Base-by-base conservation (phyloP, 2,797 vertebrate genomes). In the Limnodromus scolopaceus region DNA sequence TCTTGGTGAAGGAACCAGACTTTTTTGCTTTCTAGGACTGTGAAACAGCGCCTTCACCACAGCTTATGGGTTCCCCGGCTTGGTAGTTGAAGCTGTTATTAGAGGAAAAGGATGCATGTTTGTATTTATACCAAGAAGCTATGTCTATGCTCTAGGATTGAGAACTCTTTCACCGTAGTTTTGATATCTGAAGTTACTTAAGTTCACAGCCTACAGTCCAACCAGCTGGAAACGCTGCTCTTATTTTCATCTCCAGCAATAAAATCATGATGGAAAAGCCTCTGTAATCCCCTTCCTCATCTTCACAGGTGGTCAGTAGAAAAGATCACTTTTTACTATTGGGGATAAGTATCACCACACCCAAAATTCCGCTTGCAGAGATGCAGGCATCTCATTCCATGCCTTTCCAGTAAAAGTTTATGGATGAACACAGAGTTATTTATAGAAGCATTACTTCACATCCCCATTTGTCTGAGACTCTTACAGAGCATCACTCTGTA, bases 371-470 rank as follows among this genome's bases (percentile, higher is more conserved):
- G 6, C 61, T 76, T 80, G 55, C 20, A 84, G 66, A 94, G 93
- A 94, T 91, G 45, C 66, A 76, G 51, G 60, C 89, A 89, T 82
- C 92, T 94, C 93, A 82, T 93, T 95, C 93, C 96, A 87, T 74
- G 86, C 83, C 79, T 83, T 88, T 95, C 58, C 83, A 94, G 83
- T 92, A 86, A 85, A 92, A 81, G 87, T 93, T 88, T 79, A 92
- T 3, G 18, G 93, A 95, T 84, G 94, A 96, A 86, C 70, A 93
- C 53, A 55, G 41, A 60, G 83, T 20, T 95, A 97, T 96, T 97
- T 89, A 79, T 96, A 95, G 95, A 90, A 68, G 74, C 83, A 94
- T 94, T 94, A 96, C 92, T 95, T 95, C 95, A 96, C 11, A 16
- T 89, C 46, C 45, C 89, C 64, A 80, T 93, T 96, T 93, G 81